Conservation (phyloP, 2,113 vertebrate species). For the Eptatretus burgeri region DNA sequence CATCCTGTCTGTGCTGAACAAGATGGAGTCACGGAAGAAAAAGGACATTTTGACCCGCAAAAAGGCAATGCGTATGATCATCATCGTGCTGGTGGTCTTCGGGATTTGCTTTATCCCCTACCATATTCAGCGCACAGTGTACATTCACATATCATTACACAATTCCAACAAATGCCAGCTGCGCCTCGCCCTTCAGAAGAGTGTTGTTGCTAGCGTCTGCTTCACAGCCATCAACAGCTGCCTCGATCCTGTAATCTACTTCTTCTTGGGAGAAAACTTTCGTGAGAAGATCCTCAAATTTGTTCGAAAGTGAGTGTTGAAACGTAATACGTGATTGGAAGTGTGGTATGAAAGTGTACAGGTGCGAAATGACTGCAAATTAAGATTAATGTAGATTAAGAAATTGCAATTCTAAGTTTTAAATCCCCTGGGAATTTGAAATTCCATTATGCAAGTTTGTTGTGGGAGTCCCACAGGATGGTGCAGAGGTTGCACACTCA, state of each 20-base stretch:
- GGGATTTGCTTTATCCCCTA: slow-evolving; percentile 64
- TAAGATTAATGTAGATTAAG: too few species aligned
- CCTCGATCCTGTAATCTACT: slow-evolving; percentile 71
- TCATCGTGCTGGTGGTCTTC: slow-evolving; percentile 48
- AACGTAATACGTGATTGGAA: background rate
- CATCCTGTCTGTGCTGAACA: slow-evolving; percentile 37
- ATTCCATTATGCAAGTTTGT: too few species aligned
- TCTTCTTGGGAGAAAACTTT: slow-evolving; percentile 68
- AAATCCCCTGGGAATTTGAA: too few species aligned
- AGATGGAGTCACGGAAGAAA: slow-evolving; percentile 17
- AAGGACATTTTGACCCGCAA: slow-evolving; percentile 22
- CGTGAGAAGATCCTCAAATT: slow-evolving; percentile 24
- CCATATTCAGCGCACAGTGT: slow-evolving; percentile 49
- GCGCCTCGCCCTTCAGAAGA: slow-evolving; percentile 38
- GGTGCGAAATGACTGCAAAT: too few species aligned
- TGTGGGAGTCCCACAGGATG: too few species aligned
- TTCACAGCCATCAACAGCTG: slow-evolving; percentile 67
- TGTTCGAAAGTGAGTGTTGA: background rate
- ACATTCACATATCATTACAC: slow-evolving; percentile 24
- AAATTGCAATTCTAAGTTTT: too few species aligned
- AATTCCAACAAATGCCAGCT: slow-evolving; percentile 17
- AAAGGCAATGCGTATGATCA: slow-evolving; percentile 62
- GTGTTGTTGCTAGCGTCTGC: slow-evolving; percentile 45
- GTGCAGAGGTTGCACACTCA: too few species aligned
- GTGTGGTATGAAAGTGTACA: too few species aligned